Evolutionary conservation across 53 echinoderm and acorn worm species (phyloP), one percentile per base, ranked within the genome.

Genomic region (Mesocentrotus franciscanus): DNA sequence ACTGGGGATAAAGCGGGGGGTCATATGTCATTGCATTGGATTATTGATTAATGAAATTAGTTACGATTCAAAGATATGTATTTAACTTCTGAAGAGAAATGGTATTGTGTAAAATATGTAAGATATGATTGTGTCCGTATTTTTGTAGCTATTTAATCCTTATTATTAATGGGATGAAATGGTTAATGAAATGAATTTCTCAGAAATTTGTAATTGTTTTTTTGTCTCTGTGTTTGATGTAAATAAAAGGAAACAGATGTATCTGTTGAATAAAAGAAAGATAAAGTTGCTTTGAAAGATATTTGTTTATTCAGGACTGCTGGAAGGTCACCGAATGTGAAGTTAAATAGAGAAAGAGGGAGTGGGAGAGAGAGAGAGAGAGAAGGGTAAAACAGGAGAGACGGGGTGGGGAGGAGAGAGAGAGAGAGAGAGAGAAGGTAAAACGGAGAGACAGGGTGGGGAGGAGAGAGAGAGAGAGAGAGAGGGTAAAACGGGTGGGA

Each of bases 221-320:
- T 58, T 35, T 55, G 85, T 90, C 10, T 30, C 11, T 57, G 90
- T 78, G 29, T 78, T 6, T 85, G 24, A 58, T 87, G 58, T 90
- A 90, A 90, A 90, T 90, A 90, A 90, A 90, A 27, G 14, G 35
- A 59, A 90, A 90, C 90, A 90, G 58, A 60, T 90, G 15, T 90
- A 90, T 60, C 81, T 90, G 90, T 90, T 90, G 90, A 90, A 10
- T 59, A 60, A 58, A 90, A 8, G 7, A 32, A 9, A 32, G 14
- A 60, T 90, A 60, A 34, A 15, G 20, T n/a, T n/a, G 60, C 33
- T 49, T 55, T 9, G 85, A 49, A 85, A 85, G 9, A 10, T 9
- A 9, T 55, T 12, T 42, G 10, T 89, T 29, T 5, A 49, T 89
- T 15, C 36, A 36, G 16, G 39, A 36, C 7, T 81, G 81, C 18